Base-by-base conservation (phyloP, 2,888 invertebrate genomes). In the Endotricha flammealis region DNA sequence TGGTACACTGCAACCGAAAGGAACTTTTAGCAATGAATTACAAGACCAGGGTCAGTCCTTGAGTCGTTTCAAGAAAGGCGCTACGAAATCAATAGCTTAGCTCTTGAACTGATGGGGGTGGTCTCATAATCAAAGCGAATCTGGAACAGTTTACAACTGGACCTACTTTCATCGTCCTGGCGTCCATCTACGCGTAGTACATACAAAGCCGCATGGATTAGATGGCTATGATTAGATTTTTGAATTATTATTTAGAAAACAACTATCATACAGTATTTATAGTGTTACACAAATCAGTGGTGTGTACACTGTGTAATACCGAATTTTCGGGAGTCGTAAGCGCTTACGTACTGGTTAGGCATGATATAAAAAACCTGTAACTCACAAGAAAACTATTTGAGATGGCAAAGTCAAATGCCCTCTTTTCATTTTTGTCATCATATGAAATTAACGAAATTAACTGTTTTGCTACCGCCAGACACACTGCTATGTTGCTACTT, bases 261-360 rank as follows among this genome's bases (percentile, higher is more conserved):
- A 23, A 23, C 8, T 9, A 10, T 10, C 27, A 23, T 22, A 17
- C 12, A 32, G 9, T 22, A 17, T n/a, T 11, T 13, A 20, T 20
- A 22, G 8, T 32, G 5, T 10, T 17, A 20, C 12, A 20, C 13
- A 20, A 32, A 23, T 32, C 17, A 20, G 16, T 28, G 4, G 5
- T 17, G 7, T 9, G 17, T 17, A 32, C 17, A n/a, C 35, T 29
- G 10, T 14, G 9, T 32, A 35, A 13, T 14, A 12, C 14, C 13
- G 13, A 28, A 31, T 13, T n/a, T 2, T 11, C 14, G 10, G 16
- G 14, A 25, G 9, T 37, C 2, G 7, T 25, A 8, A 16, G 23
- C 10, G 13, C 23, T 17, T 13, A 27, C 10, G 27, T 27, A 12
- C 27, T 10, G n/a, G n/a, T n/a, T n/a, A n/a, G n/a, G n/a, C n/a